phyloP scores from a whole-genome alignment of 2,888 invertebrate genomes.

The Corythucha ciliata region DNA sequence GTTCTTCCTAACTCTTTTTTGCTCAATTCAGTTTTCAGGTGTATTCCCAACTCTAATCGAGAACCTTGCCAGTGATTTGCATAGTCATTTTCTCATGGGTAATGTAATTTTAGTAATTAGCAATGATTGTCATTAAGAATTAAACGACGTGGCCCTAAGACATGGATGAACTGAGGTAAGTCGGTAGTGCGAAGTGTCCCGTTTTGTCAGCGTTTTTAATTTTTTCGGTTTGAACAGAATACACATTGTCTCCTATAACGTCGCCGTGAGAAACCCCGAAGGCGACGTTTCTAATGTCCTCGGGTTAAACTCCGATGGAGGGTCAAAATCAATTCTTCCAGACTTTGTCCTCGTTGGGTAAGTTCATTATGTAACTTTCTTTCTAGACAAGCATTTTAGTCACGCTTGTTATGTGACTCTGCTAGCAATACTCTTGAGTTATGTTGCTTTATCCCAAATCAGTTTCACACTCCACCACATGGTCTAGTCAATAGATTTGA shows the following conservation, averaged over 20 bases:
- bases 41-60: too few species aligned
- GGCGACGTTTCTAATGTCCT: slow-evolving; percentile 50
- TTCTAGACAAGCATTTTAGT: too few species aligned
- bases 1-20: slow-evolving; percentile 4
- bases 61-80: too few species aligned
- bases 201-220: neutral
- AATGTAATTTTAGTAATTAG: neutral
- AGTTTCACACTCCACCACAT: too few species aligned
- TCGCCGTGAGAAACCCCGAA: slow-evolving; percentile 66
- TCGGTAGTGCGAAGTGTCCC: neutral
- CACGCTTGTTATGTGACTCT: too few species aligned
- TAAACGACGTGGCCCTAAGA: neutral
- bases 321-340: slow-evolving; percentile 56
- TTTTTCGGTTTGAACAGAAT: slow-evolving; percentile 51
- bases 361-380: too few species aligned
- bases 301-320: slow-evolving; percentile 42
- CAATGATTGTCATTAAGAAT: neutral
- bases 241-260: slow-evolving; percentile 84
- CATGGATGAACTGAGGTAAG: slow-evolving; percentile 20
- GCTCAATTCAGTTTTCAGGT: too few species aligned
- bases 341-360: slow-evolving; percentile 81
- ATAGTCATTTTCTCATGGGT: neutral
- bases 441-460: too few species aligned
- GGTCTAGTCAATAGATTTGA: too few species aligned
- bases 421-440: too few species aligned